Conservation (phyloP, 2,888 invertebrate genomes). For the Lochmaea crataegi region DNA sequence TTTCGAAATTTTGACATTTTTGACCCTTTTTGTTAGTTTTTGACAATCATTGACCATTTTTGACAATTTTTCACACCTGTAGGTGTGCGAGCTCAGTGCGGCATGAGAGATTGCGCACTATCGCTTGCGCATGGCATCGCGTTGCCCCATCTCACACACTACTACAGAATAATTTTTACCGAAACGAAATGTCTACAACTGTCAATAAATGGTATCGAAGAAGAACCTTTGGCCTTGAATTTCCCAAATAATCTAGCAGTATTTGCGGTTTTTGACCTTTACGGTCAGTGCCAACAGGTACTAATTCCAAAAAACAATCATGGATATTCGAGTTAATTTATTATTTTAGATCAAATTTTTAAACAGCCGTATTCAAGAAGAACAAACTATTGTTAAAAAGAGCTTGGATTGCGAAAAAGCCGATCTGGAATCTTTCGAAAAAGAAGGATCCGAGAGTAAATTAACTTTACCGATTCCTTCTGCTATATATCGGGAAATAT, state of each 20-base stretch:
- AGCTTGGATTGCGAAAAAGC: conserved; percentile 72
- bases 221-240: conserved; percentile 80
- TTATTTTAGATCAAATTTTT: conserved; percentile 57
- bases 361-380: conserved; percentile 56
- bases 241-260: conserved; percentile 74
- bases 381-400: conserved; percentile 25
- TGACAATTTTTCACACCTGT: too few species aligned
- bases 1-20: too few species aligned
- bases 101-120: too few species aligned
- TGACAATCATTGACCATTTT: too few species aligned
- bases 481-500: too few species aligned
- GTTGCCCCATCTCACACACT: too few species aligned
- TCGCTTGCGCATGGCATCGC: too few species aligned
- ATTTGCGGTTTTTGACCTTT: conserved; percentile 88
- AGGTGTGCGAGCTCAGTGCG: too few species aligned
- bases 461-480: conserved; percentile 59
- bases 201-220: conserved; percentile 77
- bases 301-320: too few species aligned
- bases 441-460: conserved; percentile 67
- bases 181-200: conserved; percentile 79
- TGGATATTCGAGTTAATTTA: conserved; percentile 20
- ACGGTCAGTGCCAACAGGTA: conserved; percentile 86
- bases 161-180: conserved; percentile 81
- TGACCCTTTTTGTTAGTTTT: too few species aligned
- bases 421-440: conserved; percentile 77